A percentile compares a stretch with the other conserved stretches of the same genome.
Evolutionary conservation across 2,797 vertebrate species (phyloP).

Genomic region (Petrocephalus schoutedeni): DNA sequence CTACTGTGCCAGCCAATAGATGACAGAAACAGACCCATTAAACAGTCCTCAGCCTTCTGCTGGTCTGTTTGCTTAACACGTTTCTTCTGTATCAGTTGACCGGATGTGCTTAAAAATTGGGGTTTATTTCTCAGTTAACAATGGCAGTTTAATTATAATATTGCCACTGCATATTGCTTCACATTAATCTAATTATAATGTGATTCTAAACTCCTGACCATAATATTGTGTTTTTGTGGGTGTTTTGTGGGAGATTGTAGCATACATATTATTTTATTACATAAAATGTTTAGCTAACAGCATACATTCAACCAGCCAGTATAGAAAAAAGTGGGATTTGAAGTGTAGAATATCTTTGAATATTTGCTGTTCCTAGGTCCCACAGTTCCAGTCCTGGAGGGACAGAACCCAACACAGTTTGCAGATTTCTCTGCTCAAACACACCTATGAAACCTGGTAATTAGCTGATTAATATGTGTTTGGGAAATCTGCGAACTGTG

Average conservation of each 20-base stretch:
- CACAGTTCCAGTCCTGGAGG: background rate
- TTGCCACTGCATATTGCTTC: background rate
- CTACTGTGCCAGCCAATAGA: constrained; percentile 38
- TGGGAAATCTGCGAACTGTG: background rate
- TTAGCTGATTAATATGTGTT: background rate
- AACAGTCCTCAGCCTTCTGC: constrained; percentile 36
- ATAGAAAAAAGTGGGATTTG: background rate
- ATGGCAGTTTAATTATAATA: background rate
- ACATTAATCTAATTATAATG: background rate
- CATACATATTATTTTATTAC: background rate
- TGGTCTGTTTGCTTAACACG: background rate
- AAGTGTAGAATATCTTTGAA: background rate
- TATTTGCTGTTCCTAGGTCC: background rate
- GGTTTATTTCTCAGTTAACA: background rate
- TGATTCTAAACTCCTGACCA: background rate
- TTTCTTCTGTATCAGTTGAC: background rate
- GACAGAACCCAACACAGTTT: background rate
- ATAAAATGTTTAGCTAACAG: background rate
- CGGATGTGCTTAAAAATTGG: background rate
- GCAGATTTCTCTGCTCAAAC: background rate
- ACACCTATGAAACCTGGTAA: background rate
- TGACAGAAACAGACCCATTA: constrained; percentile 40
- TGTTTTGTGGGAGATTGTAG: background rate
- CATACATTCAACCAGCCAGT: background rate
- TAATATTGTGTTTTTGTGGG: background rate